phyloP scores from a whole-genome alignment of 1,140 invertebrate species.

The Coboldia fuscipes region DNA sequence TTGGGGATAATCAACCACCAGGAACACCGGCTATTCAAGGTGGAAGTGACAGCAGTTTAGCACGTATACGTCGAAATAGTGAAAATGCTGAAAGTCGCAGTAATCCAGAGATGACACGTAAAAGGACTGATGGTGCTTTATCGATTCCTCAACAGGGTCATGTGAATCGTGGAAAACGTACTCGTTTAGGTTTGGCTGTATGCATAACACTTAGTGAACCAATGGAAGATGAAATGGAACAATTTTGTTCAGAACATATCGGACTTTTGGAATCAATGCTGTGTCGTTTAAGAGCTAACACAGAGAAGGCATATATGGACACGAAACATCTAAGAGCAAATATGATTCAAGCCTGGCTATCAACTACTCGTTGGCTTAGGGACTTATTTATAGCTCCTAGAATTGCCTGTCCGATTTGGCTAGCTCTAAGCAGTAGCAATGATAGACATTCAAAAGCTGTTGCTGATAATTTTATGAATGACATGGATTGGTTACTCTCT shows the following conservation, averaged over 20 bases:
- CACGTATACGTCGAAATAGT: conserved; percentile 12
- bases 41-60: conserved; percentile 15
- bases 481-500: conserved; percentile 33
- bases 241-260: conserved; percentile 59
- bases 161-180: conserved; percentile 9
- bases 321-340: conserved; percentile 9
- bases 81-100: conserved; percentile 17
- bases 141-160: not conserved
- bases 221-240: conserved; percentile 31
- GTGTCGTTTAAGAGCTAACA: conserved; percentile 40
- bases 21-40: conserved; percentile 4
- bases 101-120: conserved; percentile 20
- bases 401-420: conserved; percentile 41
- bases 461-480: conserved; percentile 29
- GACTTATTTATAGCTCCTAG: conserved; percentile 45
- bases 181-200: conserved; percentile 31
- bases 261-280: conserved; percentile 56
- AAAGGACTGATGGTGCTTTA: conserved; percentile 6
- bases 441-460: conserved; percentile 23
- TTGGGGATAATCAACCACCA: conserved; percentile 14
- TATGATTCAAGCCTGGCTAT: conserved; percentile 30
- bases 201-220: conserved; percentile 19
- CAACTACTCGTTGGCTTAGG: conserved; percentile 28
- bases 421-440: conserved; percentile 29
- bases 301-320: conserved; percentile 25